These are phyloP conservation scores for Melieria omissa DNA, from an alignment of 2,888 invertebrate genomes.

Conservation along the genomic window DNA sequence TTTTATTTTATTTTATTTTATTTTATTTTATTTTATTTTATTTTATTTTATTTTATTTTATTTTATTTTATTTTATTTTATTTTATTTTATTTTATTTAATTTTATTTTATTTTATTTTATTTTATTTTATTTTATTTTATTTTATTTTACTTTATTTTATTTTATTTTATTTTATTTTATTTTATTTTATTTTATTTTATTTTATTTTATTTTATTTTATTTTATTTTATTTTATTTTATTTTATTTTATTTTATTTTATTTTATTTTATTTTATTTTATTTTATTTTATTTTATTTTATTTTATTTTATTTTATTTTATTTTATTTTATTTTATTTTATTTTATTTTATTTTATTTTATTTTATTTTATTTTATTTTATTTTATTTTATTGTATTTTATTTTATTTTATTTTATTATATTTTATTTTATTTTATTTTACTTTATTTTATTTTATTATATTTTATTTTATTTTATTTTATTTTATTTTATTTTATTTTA, in stretches of 20 bases:
- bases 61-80: background rate
- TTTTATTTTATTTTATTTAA: background rate
- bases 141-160: background rate
- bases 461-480: background rate
- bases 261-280: no score
- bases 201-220: background rate
- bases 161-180: background rate
- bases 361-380: background rate
- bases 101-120: background rate
- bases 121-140: background rate
- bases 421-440: background rate
- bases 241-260: background rate
- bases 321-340: background rate
- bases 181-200: background rate
- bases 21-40: background rate
- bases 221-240: conserved; percentile 3
- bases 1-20: background rate
- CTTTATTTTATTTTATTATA: background rate
- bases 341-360: background rate
- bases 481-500: background rate
- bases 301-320: background rate
- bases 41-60: background rate
- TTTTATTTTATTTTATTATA: background rate
- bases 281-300: background rate
- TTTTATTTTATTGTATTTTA: background rate